phyloP scores from a whole-genome alignment of 2,888 invertebrate species.

The Germaria angustata region DNA sequence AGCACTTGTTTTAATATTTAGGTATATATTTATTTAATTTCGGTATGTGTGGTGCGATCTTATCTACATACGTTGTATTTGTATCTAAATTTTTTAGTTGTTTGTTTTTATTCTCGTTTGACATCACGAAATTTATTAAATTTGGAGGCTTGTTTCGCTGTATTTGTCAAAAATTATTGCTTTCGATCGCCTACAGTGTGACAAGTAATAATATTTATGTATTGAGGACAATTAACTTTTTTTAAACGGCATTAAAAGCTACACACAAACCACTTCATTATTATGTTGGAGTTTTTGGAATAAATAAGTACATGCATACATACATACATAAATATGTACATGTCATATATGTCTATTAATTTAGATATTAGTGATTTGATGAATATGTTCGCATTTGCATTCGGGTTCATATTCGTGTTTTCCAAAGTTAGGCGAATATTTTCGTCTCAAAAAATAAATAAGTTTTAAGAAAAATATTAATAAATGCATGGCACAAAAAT shows the following conservation, averaged over 20 bases:
- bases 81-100: neutral
- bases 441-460: too few species aligned
- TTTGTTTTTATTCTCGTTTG: neutral
- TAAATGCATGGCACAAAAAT: too few species aligned
- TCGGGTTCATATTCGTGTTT: too few species aligned
- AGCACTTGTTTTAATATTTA: neutral
- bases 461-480: too few species aligned
- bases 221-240: neutral
- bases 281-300: neutral
- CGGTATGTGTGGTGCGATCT: neutral
- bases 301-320: neutral
- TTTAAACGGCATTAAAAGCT: neutral
- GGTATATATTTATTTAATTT: neutral
- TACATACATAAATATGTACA: neutral
- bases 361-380: too few species aligned
- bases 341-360: too few species aligned
- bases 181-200: neutral
- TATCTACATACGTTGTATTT: neutral
- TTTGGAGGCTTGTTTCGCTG: constrained; percentile 15
- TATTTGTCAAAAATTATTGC: neutral
- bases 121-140: neutral
- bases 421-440: too few species aligned
- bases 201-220: neutral
- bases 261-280: neutral
- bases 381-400: too few species aligned